A percentile compares a stretch with the other conserved stretches of the same genome.
These are phyloP conservation scores for Anhinga anhinga DNA, from an alignment of 2,113 vertebrate genomes.

Conservation along the genomic window DNA sequence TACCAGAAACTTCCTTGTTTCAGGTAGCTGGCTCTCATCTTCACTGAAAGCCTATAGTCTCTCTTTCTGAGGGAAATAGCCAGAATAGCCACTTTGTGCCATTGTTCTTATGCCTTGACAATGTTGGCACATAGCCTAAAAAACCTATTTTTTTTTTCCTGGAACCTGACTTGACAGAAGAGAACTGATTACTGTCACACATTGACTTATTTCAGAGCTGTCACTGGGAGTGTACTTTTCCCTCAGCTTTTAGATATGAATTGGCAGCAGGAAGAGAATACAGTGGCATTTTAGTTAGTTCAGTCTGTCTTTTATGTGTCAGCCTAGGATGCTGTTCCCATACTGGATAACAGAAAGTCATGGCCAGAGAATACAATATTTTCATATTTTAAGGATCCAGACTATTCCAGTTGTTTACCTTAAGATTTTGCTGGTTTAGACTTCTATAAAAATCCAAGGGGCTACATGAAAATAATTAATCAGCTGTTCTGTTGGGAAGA, in stretches of 20 bases:
- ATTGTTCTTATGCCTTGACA: conserved; percentile 13
- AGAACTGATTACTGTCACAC: conserved; percentile 51
- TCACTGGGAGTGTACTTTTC: conserved; percentile 2
- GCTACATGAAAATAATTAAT: neutral
- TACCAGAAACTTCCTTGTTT: neutral
- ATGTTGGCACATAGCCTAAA: neutral
- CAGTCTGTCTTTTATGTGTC: neutral
- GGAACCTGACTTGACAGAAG: conserved; percentile 5
- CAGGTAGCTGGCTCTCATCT: neutral
- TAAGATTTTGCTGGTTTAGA: neutral
- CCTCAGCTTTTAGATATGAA: neutral
- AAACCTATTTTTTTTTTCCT: neutral
- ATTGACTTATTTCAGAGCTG: conserved; percentile 30
- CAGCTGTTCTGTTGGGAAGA: neutral
- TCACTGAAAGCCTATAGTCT: neutral
- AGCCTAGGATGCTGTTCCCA: neutral
- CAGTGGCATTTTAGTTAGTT: neutral
- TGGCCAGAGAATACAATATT: neutral
- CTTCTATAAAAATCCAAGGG: neutral
- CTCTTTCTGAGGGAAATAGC: neutral
- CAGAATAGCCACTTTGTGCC: neutral
- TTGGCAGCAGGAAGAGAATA: conserved; percentile 26
- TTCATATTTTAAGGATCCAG: neutral
- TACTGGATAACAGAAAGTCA: neutral
- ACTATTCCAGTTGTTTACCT: neutral